phyloP scores from a whole-genome alignment of 2,888 invertebrate genomes.

The Yponomeuta sedellus region DNA sequence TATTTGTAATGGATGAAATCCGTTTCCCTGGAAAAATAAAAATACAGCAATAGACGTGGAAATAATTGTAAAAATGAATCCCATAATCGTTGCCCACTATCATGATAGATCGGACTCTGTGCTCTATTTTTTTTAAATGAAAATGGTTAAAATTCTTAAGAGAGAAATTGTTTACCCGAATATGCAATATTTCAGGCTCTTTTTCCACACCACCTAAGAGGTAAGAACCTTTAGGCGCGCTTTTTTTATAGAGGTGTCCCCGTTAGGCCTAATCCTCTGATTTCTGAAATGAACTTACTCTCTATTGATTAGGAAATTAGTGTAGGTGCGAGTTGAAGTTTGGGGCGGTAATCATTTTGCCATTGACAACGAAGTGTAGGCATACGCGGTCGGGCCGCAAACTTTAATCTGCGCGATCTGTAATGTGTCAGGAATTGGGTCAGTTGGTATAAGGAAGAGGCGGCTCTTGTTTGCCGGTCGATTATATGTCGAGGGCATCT shows the following conservation, averaged over 20 bases:
- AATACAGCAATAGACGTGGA: too few relatives aligned
- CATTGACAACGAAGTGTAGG: constrained; percentile 8
- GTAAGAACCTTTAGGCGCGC: constrained; percentile 67
- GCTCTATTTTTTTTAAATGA: too few relatives aligned
- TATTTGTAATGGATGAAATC: too few relatives aligned
- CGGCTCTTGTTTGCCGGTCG: constrained; percentile 57
- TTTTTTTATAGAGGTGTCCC: constrained; percentile 75
- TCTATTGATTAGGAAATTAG: not conserved
- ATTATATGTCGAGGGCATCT: constrained; percentile 56
- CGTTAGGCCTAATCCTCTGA: constrained; percentile 68
- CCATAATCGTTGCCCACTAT: not conserved
- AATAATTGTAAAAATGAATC: not conserved
- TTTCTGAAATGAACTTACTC: constrained; percentile 8
- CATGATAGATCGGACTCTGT: too few relatives aligned
- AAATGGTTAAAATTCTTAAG: too few relatives aligned
- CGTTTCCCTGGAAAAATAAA: too few relatives aligned
- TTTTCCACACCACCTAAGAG: constrained; percentile 71
- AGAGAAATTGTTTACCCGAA: not conserved
- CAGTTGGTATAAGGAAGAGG: constrained; percentile 61
- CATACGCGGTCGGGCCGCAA: constrained; percentile 4
- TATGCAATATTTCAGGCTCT: constrained; percentile 33
- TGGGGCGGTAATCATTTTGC: not conserved
- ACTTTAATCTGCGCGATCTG: constrained; percentile 31
- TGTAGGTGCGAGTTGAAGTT: not conserved
- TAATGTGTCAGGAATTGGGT: constrained; percentile 67